A percentile compares a stretch with the other conserved stretches of the same genome.
Evolutionary conservation across 2,797 vertebrate species (phyloP).

Genomic region (Enteromius fasciolatus): DNA sequence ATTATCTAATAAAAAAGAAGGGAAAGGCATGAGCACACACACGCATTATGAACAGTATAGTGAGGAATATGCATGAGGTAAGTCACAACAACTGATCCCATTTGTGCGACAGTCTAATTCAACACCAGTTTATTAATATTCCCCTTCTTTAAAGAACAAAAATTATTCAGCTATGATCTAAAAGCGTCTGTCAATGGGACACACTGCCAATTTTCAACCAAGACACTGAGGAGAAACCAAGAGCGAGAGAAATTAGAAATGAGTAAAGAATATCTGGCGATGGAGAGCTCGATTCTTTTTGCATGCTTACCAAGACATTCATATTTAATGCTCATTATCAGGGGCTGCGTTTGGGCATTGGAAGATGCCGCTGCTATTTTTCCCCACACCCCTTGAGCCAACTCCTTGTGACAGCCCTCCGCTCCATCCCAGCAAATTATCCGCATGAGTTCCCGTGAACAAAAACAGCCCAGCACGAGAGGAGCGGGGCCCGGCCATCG

Average conservation of each 20-base stretch:
- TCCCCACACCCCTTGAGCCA: conserved; percentile 84
- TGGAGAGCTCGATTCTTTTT: conserved; percentile 48
- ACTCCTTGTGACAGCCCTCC: conserved; percentile 84
- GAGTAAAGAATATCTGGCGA: conserved; percentile 21
- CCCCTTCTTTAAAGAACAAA: conserved; percentile 65
- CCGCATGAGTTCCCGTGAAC: conserved; percentile 80
- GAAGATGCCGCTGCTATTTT: conserved; percentile 81
- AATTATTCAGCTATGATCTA: conserved; percentile 69
- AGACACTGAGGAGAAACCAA: conserved; percentile 63
- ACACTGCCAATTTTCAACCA: conserved; percentile 72
- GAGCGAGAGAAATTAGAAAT: conserved; percentile 50
- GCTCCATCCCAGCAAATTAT: conserved; percentile 84
- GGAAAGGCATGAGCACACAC: not conserved
- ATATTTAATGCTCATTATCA: conserved; percentile 82
- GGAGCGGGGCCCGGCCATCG: conserved; percentile 74
- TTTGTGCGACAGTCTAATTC: conserved; percentile 59
- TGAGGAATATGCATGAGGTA: conserved; percentile 4
- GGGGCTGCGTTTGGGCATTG: conserved; percentile 73
- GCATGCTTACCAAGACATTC: conserved; percentile 77
- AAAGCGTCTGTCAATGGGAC: conserved; percentile 72
- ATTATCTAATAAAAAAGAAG: not conserved
- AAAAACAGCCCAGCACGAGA: conserved; percentile 82
- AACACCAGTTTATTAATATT: conserved; percentile 67
- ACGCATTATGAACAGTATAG: not conserved
- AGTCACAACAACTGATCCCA: conserved; percentile 23